Evolutionary conservation across 2,113 vertebrate species (phyloP).

Genomic region (Oryzias melastigma): DNA sequence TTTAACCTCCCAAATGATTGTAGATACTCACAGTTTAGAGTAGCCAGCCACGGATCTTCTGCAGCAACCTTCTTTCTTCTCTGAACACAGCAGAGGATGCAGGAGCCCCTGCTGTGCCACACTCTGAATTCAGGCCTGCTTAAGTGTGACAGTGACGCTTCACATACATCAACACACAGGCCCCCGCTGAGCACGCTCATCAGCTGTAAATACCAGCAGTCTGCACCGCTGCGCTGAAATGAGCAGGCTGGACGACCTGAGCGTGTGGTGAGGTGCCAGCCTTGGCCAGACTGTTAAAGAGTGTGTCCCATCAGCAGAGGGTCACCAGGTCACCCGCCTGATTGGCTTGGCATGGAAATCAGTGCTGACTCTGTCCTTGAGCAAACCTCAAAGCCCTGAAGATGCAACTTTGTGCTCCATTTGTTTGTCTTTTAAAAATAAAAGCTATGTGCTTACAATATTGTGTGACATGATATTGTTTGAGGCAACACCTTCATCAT

Average conservation of each 20-base stretch:
- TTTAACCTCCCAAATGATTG: neutral
- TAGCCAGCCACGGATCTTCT: slow-evolving; percentile 54
- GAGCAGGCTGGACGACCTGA: slow-evolving; percentile 65
- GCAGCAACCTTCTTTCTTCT: slow-evolving; percentile 21
- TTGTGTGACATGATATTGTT: neutral
- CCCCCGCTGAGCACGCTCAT: slow-evolving; percentile 62
- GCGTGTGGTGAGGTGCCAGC: slow-evolving; percentile 33
- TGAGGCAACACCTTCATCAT: too few species aligned
- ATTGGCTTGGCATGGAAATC: slow-evolving; percentile 17
- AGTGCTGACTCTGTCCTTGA: slow-evolving; percentile 37
- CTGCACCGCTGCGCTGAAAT: slow-evolving; percentile 44
- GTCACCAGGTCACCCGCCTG: slow-evolving; percentile 54
- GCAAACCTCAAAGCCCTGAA: slow-evolving; percentile 1
- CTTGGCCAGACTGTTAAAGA: slow-evolving; percentile 27
- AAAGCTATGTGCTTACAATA: neutral
- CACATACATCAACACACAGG: slow-evolving; percentile 55
- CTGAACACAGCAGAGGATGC: slow-evolving; percentile 32
- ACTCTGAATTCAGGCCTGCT: slow-evolving; percentile 55
- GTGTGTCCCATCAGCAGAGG: slow-evolving; percentile 41
- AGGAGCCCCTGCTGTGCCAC: slow-evolving; percentile 49
- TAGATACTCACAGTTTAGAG: slow-evolving; percentile 41
- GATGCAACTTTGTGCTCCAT: slow-evolving; percentile 1
- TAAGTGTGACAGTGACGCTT: slow-evolving; percentile 67
- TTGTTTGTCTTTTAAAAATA: neutral
- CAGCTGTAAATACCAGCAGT: slow-evolving; percentile 76